These are phyloP conservation scores for Hypsibius dujardini DNA, from an alignment of 1,140 invertebrate species.

Conservation along the genomic window DNA sequence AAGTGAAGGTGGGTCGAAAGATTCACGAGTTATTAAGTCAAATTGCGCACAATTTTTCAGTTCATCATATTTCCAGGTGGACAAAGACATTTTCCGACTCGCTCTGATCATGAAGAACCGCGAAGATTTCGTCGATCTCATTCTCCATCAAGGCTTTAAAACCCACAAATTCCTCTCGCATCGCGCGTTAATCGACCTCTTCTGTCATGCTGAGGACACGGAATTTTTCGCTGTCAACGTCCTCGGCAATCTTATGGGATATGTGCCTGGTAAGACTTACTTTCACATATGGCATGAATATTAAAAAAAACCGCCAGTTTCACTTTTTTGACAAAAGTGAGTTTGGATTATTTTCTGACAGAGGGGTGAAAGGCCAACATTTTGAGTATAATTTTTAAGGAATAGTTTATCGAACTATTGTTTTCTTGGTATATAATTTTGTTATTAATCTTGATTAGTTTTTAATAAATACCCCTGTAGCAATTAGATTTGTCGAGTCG, in stretches of 20 bases:
- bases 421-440: not conserved
- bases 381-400: too few species aligned
- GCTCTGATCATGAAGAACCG: slow-evolving; percentile 31
- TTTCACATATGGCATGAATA: too few species aligned
- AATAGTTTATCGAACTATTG: too few species aligned
- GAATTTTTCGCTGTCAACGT: slow-evolving; percentile 32
- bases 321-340: not conserved
- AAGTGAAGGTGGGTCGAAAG: slow-evolving; percentile 1
- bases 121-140: slow-evolving; percentile 36
- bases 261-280: slow-evolving; percentile 32
- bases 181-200: slow-evolving; percentile 30
- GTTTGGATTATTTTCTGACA: too few species aligned
- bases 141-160: slow-evolving; percentile 33
- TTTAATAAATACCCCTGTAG: too few species aligned
- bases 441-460: not conserved
- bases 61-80: slow-evolving; percentile 27
- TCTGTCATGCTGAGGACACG: slow-evolving; percentile 30
- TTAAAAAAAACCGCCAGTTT: too few species aligned
- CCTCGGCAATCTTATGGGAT: slow-evolving; percentile 19
- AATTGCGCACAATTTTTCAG: not conserved
- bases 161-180: slow-evolving; percentile 33
- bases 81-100: slow-evolving; percentile 33
- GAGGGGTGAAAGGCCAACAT: too few species aligned
- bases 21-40: too few species aligned
- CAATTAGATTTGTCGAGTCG: too few species aligned